phyloP scores from a whole-genome alignment of 2,888 invertebrate species.

The Linnaemya tessellans region DNA sequence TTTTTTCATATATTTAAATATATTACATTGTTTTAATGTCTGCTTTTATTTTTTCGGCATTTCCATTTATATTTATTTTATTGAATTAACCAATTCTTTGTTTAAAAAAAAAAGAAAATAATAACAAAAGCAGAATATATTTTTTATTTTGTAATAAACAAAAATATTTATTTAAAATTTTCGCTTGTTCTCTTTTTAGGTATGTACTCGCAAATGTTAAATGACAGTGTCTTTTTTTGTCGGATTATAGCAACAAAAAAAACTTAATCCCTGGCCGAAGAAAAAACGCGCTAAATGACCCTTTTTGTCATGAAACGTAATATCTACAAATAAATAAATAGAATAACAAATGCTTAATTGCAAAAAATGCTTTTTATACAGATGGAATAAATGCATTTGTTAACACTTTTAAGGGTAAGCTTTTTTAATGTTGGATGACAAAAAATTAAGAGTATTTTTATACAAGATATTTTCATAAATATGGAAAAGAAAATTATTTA shows the following conservation, averaged over 20 bases:
- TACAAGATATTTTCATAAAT: background rate
- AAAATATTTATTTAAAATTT: slow-evolving; percentile 25
- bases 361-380: background rate
- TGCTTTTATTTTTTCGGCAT: background rate
- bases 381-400: slow-evolving; percentile 34
- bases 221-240: slow-evolving; percentile 21
- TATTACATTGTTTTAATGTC: slow-evolving; percentile 47
- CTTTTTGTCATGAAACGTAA: slow-evolving; percentile 22
- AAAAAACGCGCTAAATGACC: slow-evolving; percentile 1
- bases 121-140: too few relatives aligned
- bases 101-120: slow-evolving; percentile 31
- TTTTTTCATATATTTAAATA: slow-evolving; percentile 15
- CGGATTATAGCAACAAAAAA: background rate
- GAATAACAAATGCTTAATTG: slow-evolving; percentile 6
- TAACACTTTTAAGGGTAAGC: slow-evolving; percentile 48
- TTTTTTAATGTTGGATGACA: background rate
- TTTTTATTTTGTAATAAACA: slow-evolving; percentile 4
- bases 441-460: background rate
- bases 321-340: background rate
- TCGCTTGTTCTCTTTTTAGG: slow-evolving; percentile 50
- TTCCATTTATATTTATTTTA: slow-evolving; percentile 42
- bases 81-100: slow-evolving; percentile 45
- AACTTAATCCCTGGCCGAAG: slow-evolving; percentile 16
- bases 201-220: slow-evolving; percentile 17
- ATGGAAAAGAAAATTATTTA: background rate